Evolutionary conservation across 2,797 vertebrate species (phyloP).

Genomic region (Gymnocypris eckloni): DNA sequence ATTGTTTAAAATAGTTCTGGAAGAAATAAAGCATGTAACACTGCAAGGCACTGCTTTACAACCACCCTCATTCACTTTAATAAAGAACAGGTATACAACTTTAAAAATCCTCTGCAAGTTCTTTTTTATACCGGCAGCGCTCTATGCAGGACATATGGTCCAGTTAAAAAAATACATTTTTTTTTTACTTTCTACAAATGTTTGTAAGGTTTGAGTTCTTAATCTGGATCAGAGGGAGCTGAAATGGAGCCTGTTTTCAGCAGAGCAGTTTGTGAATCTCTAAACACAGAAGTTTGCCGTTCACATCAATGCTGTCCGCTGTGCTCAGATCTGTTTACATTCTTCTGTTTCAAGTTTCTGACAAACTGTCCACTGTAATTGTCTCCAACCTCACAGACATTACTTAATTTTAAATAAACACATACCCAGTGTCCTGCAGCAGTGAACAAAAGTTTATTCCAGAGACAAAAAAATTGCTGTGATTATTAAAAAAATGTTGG

Average conservation of each 20-base stretch:
- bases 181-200: neutral
- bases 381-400: neutral
- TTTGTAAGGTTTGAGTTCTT: no score
- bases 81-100: constrained; percentile 2
- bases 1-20: neutral
- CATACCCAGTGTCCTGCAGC: neutral
- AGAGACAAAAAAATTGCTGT: neutral
- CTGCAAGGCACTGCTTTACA: neutral
- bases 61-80: neutral
- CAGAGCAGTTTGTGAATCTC: constrained; percentile 19
- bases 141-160: constrained; percentile 63
- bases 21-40: neutral
- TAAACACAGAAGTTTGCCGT: neutral
- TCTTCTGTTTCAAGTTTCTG: constrained; percentile 20
- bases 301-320: constrained; percentile 12
- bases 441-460: neutral
- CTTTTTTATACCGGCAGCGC: constrained; percentile 62
- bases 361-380: constrained; percentile 30
- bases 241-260: constrained; percentile 48
- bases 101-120: constrained; percentile 54
- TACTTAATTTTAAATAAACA: constrained; percentile 24
- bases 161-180: no score
- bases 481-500: neutral
- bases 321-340: neutral
- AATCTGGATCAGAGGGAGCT: constrained; percentile 4